Percentiles rank a stretch among this genome's conserved stretches.
Evolutionary conservation across 2,888 invertebrate genomes (phyloP).

Genomic region (Dioctria linearis): DNA sequence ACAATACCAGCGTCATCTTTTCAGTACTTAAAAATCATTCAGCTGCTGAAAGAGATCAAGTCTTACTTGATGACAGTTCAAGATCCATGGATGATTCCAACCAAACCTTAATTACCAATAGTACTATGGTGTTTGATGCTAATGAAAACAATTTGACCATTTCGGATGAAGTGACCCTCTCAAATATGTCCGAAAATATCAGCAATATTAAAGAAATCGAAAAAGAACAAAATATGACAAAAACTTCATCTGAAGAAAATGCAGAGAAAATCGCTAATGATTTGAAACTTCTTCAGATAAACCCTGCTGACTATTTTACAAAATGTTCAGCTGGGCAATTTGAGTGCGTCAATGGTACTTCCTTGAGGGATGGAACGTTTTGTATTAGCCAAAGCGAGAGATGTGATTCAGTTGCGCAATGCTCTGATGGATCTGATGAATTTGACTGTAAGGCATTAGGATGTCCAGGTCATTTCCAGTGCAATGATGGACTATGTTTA

Average conservation of each 20-base stretch:
- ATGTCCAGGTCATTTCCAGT: conserved; percentile 76
- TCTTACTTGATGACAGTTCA: background rate
- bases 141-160: background rate
- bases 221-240: background rate
- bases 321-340: conserved; percentile 75
- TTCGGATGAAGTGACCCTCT: background rate
- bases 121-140: background rate
- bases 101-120: background rate
- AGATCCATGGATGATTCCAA: background rate
- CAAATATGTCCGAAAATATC: background rate
- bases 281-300: conserved; percentile 47
- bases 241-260: conserved; percentile 22
- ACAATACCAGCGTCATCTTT: background rate
- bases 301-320: conserved; percentile 66
- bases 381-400: conserved; percentile 72
- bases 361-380: conserved; percentile 74
- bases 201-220: background rate
- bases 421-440: conserved; percentile 77
- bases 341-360: conserved; percentile 75
- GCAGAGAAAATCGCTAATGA: conserved; percentile 20
- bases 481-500: conserved; percentile 75
- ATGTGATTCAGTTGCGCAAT: conserved; percentile 76
- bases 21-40: background rate
- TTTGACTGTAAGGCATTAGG: conserved; percentile 73
- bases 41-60: conserved; percentile 20